Conservation (phyloP, 2,888 invertebrate species). For the Epirrhoe alternata region DNA sequence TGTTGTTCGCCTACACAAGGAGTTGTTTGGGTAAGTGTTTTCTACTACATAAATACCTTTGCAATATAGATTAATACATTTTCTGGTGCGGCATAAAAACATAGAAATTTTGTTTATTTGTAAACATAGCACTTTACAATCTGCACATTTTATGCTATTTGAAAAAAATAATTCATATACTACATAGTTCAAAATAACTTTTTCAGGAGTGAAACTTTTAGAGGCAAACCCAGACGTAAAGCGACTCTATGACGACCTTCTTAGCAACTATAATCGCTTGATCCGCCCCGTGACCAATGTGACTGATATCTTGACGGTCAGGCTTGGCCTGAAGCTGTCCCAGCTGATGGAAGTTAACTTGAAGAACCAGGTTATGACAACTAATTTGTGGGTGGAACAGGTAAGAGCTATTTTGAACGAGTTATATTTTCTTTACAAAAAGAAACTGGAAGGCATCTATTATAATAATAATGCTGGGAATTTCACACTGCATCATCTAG, state of each 20-base stretch:
- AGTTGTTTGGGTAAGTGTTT: constrained; percentile 51
- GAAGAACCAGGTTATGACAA: constrained; percentile 97
- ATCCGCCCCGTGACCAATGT: constrained; percentile 97
- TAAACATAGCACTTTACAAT: too few relatives aligned
- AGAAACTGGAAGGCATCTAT: too few relatives aligned
- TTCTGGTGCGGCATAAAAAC: not conserved
- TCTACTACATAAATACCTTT: not conserved
- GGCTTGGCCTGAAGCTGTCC: constrained; percentile 94
- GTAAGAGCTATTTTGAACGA: constrained; percentile 74
- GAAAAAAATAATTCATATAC: too few relatives aligned
- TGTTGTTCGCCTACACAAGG: constrained; percentile 56
- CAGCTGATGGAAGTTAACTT: constrained; percentile 96
- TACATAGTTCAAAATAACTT: not conserved
- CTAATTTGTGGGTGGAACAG: constrained; percentile 97
- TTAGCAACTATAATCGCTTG: constrained; percentile 97
- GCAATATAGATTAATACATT: not conserved
- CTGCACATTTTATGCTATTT: too few relatives aligned
- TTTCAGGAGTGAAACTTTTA: constrained; percentile 74
- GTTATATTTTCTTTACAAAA: not conserved
- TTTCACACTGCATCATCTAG: too few relatives aligned
- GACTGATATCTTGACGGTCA: constrained; percentile 95
- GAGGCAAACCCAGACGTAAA: constrained; percentile 98
- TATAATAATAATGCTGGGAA: too few relatives aligned
- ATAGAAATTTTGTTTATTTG: not conserved
- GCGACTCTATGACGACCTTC: constrained; percentile 96